Conservation (phyloP, 1,140 invertebrate species). For the Brachionus paranguensis region DNA sequence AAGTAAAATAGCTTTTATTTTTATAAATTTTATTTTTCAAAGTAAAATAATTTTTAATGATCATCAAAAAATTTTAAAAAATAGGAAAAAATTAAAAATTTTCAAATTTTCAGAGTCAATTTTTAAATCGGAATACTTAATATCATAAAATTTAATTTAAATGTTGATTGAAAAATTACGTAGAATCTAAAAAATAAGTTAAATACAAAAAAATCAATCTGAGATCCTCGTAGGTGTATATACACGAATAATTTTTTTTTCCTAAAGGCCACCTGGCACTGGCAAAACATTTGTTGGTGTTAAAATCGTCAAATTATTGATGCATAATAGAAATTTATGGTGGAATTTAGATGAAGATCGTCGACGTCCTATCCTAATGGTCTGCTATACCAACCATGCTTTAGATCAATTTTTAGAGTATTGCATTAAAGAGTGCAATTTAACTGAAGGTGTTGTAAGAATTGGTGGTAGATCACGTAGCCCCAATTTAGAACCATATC, state of each 20-base stretch:
- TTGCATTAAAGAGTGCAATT: constrained; percentile 42
- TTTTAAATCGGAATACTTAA: no score
- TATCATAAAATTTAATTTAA: no score
- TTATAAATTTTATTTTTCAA: no score
- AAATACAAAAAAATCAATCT: no score
- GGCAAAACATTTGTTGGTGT: constrained; percentile 71
- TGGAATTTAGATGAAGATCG: background rate
- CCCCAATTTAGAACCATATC: background rate
- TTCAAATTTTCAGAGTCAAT: no score
- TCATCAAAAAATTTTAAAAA: no score
- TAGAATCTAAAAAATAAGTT: no score
- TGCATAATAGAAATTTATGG: constrained; percentile 45
- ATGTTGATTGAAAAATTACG: no score
- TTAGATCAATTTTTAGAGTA: constrained; percentile 61
- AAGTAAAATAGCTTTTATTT: no score
- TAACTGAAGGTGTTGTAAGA: background rate
- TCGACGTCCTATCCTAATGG: constrained; percentile 62
- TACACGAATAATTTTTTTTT: constrained; percentile 55
- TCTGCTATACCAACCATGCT: constrained; percentile 75
- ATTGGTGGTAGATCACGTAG: constrained; percentile 46
- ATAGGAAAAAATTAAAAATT: no score
- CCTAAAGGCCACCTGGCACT: constrained; percentile 69
- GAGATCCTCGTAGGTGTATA: background rate
- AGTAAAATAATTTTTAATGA: no score
- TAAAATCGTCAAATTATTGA: constrained; percentile 61